Evolutionary conservation across 2,113 vertebrate genomes (phyloP), one percentile per base, ranked within the genome.

Genomic region (Rhinoptilus africanus): DNA sequence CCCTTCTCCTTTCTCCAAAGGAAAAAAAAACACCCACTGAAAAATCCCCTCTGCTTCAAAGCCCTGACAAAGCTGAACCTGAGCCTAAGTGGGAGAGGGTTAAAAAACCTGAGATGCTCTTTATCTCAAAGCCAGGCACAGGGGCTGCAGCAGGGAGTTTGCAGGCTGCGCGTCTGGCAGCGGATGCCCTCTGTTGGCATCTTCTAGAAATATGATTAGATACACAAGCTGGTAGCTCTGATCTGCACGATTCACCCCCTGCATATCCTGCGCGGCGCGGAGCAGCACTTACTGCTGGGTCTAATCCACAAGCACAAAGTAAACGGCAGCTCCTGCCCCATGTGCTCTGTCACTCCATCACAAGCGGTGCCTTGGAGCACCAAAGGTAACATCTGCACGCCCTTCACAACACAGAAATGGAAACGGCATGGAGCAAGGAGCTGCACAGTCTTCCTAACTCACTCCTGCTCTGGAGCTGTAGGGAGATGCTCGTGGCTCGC

Each of bases 161-260:
- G 34, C 59, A n/a, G 89, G 75, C 78, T 86, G 74, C 19, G 16
- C 15, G 82, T 37, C 94, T 74, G 85, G 83, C 90, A 92, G 96
- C 92, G 92, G 97, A 98, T 97, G 98, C 98, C 98, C 98, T 98
- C 98, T 98, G 97, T 98, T 98, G 98, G 98, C 97, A 95, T 64
- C 89, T 97, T 92, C 75, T 81, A 97, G 98, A 53, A 98, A 94
- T 35, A 92, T 14, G 81, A 92, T 92, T 57, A 94, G 95, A 76
- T 73, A 80, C 84, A 0, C 53, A 16, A 30, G 60, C 84, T 60
- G 76, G 22, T 30, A 43, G 75, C 89, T 68, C 57, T 0, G 16
- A 10, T 14, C 59, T 11, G 1, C 2, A 50, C 12, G 1, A 24
- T 20, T 41, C 6, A 1, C 53, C 41, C 56, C 1, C 66, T 3